Percentiles rank a stretch among this genome's conserved stretches.
phyloP scores from a whole-genome alignment of 2,888 invertebrate genomes.

The Graphium colonna region DNA sequence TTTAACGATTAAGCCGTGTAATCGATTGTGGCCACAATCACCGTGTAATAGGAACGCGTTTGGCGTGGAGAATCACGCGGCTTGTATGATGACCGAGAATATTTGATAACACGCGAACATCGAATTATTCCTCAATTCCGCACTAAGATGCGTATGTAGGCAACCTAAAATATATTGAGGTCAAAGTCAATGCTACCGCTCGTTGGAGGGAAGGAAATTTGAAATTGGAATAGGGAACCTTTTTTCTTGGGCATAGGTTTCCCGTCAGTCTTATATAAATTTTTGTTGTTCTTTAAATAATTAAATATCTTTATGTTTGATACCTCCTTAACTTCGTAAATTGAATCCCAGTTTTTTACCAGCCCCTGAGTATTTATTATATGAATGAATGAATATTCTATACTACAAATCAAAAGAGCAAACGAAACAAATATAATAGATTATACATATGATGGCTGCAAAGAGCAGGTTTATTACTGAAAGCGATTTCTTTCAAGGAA shows the following conservation, averaged over 20 bases:
- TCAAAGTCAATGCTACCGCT: neutral
- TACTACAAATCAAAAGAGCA: too few relatives aligned
- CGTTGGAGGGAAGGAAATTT: too few relatives aligned
- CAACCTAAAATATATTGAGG: neutral
- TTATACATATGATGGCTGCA: too few relatives aligned
- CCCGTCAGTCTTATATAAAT: neutral
- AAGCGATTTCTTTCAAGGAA: too few relatives aligned
- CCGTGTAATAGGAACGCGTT: neutral
- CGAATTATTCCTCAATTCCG: conserved; percentile 5
- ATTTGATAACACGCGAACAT: conserved; percentile 10
- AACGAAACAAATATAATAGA: too few relatives aligned
- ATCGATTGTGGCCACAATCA: conserved; percentile 3
- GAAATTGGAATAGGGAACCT: neutral
- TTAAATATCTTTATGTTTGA: too few relatives aligned
- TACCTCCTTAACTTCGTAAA: too few relatives aligned
- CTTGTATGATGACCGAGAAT: neutral
- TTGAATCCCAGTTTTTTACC: too few relatives aligned
- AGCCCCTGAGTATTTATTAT: too few relatives aligned
- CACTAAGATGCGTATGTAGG: conserved; percentile 5
- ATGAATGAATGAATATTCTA: too few relatives aligned
- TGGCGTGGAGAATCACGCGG: neutral
- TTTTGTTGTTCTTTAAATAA: too few relatives aligned
- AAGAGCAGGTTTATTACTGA: too few relatives aligned
- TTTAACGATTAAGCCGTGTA: conserved; percentile 1
- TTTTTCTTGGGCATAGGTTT: neutral